Evolutionary conservation across 2,113 vertebrate species (phyloP).

Genomic region (Scolopax mira): DNA sequence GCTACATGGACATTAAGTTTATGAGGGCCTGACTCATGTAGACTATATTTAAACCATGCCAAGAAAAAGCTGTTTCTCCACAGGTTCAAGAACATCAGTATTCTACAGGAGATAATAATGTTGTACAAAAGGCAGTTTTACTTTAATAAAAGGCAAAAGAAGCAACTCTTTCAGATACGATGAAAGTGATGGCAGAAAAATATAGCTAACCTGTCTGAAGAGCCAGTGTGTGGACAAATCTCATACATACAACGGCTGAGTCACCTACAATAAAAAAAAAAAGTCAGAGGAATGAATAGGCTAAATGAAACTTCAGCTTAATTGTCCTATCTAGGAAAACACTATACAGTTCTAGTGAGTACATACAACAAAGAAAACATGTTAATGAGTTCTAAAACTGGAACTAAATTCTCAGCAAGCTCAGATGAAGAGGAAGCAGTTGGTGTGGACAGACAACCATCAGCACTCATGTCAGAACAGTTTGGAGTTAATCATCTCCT

Average conservation of each 20-base stretch:
- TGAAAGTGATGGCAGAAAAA: neutral
- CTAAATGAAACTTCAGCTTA: neutral
- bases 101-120: neutral
- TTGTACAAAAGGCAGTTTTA: neutral
- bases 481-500: neutral
- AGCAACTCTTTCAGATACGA: neutral
- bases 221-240: constrained; percentile 44
- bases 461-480: neutral
- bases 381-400: neutral
- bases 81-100: neutral
- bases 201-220: constrained; percentile 53
- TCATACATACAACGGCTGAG: neutral
- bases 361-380: neutral
- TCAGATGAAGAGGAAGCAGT: neutral
- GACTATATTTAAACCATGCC: neutral
- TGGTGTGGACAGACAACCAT: neutral
- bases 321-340: neutral
- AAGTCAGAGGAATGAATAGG: neutral
- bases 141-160: neutral
- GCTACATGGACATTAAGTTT: neutral
- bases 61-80: neutral
- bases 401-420: neutral
- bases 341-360: rapidly evolving
- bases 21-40: neutral
- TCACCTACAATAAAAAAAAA: constrained; percentile 15